Percentiles rank a stretch among this genome's conserved stretches.
Conservation (phyloP, 2,888 invertebrate genomes). For the Germaria angustata region DNA sequence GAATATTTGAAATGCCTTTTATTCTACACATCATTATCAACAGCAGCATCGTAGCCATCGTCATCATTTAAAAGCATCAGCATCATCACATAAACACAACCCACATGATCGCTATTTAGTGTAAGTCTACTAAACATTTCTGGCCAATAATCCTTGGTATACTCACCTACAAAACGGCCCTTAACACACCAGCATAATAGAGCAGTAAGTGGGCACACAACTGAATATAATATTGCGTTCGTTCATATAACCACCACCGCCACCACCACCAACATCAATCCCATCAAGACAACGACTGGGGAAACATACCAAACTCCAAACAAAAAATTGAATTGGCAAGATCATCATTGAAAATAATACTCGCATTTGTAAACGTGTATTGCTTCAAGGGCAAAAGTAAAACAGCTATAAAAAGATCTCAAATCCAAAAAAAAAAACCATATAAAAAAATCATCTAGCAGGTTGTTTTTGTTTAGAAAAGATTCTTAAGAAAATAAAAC, state of each 20-base stretch:
- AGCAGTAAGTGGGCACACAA: conserved; percentile 53
- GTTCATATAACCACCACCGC: not conserved
- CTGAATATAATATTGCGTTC: conserved; percentile 15
- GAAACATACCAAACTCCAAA: conserved; percentile 21
- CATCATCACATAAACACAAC: conserved; percentile 49
- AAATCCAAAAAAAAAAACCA: conserved; percentile 19
- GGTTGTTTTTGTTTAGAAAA: conserved; percentile 77
- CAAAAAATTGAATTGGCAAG: conserved; percentile 62
- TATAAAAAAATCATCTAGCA: conserved; percentile 66
- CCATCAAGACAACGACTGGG: not conserved
- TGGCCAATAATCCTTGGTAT: conserved; percentile 66
- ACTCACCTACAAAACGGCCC: conserved; percentile 63
- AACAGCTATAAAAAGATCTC: conserved; percentile 17
- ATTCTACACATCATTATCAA: conserved; percentile 53
- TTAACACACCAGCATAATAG: conserved; percentile 60
- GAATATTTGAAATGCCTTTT: conserved; percentile 47
- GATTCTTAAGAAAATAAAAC: conserved; percentile 45
- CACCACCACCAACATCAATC: conserved; percentile 19
- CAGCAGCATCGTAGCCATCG: conserved; percentile 28
- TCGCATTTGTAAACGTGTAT: conserved; percentile 66
- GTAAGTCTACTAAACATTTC: conserved; percentile 26
- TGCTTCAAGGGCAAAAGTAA: conserved; percentile 74
- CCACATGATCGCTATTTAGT: conserved; percentile 57
- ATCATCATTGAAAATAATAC: conserved; percentile 50
- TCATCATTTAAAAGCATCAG: conserved; percentile 28